Base-by-base conservation (phyloP, 2,888 invertebrate genomes). In the Athalia cordata region DNA sequence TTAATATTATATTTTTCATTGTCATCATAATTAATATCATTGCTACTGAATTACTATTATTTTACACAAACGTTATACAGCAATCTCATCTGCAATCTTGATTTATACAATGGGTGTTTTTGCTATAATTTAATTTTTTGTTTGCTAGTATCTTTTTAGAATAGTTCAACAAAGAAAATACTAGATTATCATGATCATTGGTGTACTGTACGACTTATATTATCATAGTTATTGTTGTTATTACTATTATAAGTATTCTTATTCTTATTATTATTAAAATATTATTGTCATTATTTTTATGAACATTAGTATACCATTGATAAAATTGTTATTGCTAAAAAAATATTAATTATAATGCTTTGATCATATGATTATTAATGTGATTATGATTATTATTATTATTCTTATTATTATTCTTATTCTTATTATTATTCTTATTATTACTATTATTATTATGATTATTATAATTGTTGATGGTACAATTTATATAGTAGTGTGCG, bases 401-500 rank as follows among this genome's bases (percentile, higher is more conserved):
- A 76, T 66, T 65, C 43, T 13, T 66, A 13, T n/a, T 67, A 15
- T 67, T 61, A 57, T 80, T 66, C n/a, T 62, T 62, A 62, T 29
- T 52, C 0, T 9, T 11, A 62, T 66, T 49, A 66, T 62, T 62
- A 62, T 29, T 52, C 0, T 9, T 11, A 62, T 11, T 62, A 62
- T 62, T 65, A 45, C 11, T 47, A 45, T 13, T 45, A 47, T 64
- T 5, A 76, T 66, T 65, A 57, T 13, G 55, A 13, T n/a, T 67
- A 15, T 67, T 61, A 57, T 80, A 82, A 85, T 84, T 79, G 78
- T 80, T 77, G 79, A 78, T 59, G 15, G 47, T 67, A 77, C 79
- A 81, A 81, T 75, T 81, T 29, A 29, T 29, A 29, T 29, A 29
- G 29, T 29, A 2, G 29, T 29, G 29, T 29, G 29, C 29, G 29